These are phyloP conservation scores for Propsilocerus akamusi DNA, from an alignment of 1,140 invertebrate genomes.

Conservation along the genomic window DNA sequence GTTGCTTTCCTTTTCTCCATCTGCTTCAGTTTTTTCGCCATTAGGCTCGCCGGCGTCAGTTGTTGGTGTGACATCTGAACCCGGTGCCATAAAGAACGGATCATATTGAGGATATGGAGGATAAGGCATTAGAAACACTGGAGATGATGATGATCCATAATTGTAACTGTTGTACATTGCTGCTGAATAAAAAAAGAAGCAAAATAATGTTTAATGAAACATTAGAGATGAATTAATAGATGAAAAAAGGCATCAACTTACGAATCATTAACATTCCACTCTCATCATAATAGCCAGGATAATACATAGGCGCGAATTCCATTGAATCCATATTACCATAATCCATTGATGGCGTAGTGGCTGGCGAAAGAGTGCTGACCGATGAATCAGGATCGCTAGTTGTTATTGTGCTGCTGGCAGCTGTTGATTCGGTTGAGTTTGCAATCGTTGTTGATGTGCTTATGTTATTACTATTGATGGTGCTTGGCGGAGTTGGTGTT, in stretches of 20 bases:
- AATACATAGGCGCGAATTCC: background rate
- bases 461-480: background rate
- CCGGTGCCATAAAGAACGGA: background rate
- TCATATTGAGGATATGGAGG: background rate
- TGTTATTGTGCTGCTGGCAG: background rate
- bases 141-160: background rate
- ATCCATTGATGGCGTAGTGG: slow-evolving; percentile 10
- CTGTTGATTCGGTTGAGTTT: background rate
- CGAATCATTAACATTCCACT: background rate
- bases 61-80: background rate
- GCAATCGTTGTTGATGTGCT: background rate
- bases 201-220: background rate
- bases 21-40: background rate
- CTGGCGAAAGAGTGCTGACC: slow-evolving; percentile 4
- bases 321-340: background rate
- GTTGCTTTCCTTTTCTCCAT: background rate
- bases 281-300: background rate
- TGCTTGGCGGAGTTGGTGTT: background rate
- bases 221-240: background rate
- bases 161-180: background rate
- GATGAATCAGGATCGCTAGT: background rate
- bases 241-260: too few relatives aligned
- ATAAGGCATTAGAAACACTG: background rate
- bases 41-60: background rate
- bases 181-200: background rate